These are phyloP conservation scores for Rhea americana DNA, from an alignment of 2,113 vertebrate species.

Conservation along the genomic window DNA sequence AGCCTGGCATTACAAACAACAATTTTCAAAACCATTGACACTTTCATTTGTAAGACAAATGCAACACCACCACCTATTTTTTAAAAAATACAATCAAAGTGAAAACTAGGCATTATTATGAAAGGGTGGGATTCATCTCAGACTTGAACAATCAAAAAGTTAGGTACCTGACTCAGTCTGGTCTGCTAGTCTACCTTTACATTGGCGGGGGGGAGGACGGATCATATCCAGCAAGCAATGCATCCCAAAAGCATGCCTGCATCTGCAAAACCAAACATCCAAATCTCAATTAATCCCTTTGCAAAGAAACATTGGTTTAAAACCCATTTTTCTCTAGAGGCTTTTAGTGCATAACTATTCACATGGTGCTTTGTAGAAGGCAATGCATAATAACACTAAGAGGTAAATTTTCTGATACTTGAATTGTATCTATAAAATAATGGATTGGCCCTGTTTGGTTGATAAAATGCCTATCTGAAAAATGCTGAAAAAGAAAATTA, in stretches of 20 bases:
- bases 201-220: not conserved
- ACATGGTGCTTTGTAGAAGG: not conserved
- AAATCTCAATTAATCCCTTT: not conserved
- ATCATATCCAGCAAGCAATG: not conserved
- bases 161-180: not conserved
- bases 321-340: not conserved
- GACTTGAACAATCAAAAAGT: not conserved
- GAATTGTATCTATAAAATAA: not conserved
- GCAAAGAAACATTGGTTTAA: not conserved
- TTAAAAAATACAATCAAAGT: not conserved
- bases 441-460: not conserved
- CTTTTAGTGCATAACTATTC: not conserved
- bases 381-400: not conserved
- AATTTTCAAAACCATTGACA: not conserved
- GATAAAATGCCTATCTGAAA: constrained; percentile 14
- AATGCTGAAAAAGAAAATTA: not conserved
- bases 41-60: not conserved
- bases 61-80: not conserved
- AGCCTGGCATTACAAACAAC: not conserved
- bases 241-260: not conserved
- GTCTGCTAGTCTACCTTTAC: not conserved
- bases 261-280: not conserved
- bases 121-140: not conserved
- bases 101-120: not conserved
- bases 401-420: not conserved